Percentiles rank a stretch among this genome's conserved stretches.
Conservation (phyloP, 2,113 vertebrate genomes). For the human region GRCh38 chr6:157585001-157585500, state of each 20-base stretch:
- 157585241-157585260: neutral
- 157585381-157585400: neutral
- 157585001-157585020: no score
- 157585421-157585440: neutral
- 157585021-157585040: no score
- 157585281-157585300: neutral
- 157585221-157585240: neutral
- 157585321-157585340: neutral
- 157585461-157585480: neutral
- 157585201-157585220: no score
- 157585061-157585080: no score
- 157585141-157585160: no score
- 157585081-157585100: no score
- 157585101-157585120: no score
- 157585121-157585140: no score
- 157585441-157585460: neutral
- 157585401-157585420: neutral
- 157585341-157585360: conserved; percentile 27
- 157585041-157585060: no score
- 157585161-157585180: no score
- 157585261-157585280: neutral
- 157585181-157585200: no score
- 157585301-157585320: neutral
- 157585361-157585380: neutral
- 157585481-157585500: neutral